These are phyloP conservation scores for Brachymystax lenok DNA, from an alignment of 2,797 vertebrate species.

Conservation along the genomic window DNA sequence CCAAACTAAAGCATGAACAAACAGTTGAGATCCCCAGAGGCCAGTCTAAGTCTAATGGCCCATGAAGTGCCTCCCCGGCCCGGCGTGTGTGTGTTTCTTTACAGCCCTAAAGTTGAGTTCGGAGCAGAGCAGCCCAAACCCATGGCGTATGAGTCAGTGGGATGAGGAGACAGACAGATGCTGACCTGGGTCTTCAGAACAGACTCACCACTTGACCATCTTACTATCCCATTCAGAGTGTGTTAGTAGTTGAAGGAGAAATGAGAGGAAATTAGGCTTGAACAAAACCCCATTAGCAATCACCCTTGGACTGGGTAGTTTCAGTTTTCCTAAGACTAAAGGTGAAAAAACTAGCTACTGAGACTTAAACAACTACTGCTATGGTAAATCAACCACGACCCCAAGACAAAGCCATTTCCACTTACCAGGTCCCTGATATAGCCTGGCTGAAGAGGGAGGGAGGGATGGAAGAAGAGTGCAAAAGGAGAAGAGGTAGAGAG, in stretches of 20 bases:
- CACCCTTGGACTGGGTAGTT: not conserved
- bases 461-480: slow-evolving; percentile 70
- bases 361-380: slow-evolving; percentile 1
- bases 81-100: slow-evolving; percentile 8
- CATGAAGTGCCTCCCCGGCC: slow-evolving; percentile 21
- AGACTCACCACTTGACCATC: not conserved
- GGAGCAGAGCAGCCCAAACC: not conserved
- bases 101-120: slow-evolving; percentile 14
- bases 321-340: not conserved
- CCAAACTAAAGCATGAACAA: not conserved
- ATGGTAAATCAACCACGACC: slow-evolving; percentile 32
- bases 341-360: not conserved
- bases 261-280: not conserved
- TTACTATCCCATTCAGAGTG: not conserved
- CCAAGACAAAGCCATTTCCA: slow-evolving; percentile 64
- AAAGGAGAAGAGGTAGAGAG: slow-evolving; percentile 72
- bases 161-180: slow-evolving; percentile 2
- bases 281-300: not conserved
- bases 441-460: slow-evolving; percentile 91
- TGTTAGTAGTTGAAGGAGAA: slow-evolving; percentile 11
- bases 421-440: slow-evolving; percentile 99
- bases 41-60: slow-evolving; percentile 32
- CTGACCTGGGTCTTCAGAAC: not conserved
- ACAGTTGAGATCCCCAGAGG: slow-evolving; percentile 16
- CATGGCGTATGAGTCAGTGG: not conserved